phyloP scores from a whole-genome alignment of 1,140 invertebrate species.

The Pseudomyrmex sp. region DNA sequence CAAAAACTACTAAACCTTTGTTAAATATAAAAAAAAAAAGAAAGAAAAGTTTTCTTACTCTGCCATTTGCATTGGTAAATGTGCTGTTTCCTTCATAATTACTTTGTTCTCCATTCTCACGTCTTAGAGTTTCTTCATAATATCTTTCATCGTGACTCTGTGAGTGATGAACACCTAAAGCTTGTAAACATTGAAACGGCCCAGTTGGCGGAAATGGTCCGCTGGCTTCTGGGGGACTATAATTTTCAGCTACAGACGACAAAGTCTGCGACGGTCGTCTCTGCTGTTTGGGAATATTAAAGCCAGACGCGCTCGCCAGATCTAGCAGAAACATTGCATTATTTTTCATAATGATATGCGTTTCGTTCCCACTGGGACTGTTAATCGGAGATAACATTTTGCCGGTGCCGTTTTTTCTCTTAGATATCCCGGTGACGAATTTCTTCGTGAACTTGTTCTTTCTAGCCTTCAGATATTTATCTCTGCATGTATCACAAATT shows the following conservation, averaged over 20 bases:
- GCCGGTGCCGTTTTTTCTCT: constrained; percentile 67
- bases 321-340: constrained; percentile 98
- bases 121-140: constrained; percentile 85
- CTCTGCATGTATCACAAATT: constrained; percentile 95
- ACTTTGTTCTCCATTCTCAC: constrained; percentile 81
- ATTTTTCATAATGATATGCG: constrained; percentile 94
- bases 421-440: constrained; percentile 70
- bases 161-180: constrained; percentile 87
- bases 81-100: constrained; percentile 75
- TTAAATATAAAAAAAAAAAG: constrained; percentile 2
- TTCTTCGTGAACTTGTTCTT: constrained; percentile 81
- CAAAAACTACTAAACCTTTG: not conserved
- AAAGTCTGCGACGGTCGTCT: constrained; percentile 86
- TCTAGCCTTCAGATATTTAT: constrained; percentile 90
- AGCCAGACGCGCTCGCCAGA: constrained; percentile 90
- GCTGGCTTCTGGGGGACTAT: constrained; percentile 85
- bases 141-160: constrained; percentile 86
- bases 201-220: constrained; percentile 88
- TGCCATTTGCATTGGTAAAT: constrained; percentile 76
- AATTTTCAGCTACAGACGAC: constrained; percentile 88
- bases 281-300: constrained; percentile 84
- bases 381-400: constrained; percentile 80
- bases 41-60: constrained; percentile 76
- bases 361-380: constrained; percentile 85
- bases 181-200: constrained; percentile 92